Evolutionary conservation across 2,113 vertebrate genomes (phyloP).

Genomic region (Odocoileus virginianus): DNA sequence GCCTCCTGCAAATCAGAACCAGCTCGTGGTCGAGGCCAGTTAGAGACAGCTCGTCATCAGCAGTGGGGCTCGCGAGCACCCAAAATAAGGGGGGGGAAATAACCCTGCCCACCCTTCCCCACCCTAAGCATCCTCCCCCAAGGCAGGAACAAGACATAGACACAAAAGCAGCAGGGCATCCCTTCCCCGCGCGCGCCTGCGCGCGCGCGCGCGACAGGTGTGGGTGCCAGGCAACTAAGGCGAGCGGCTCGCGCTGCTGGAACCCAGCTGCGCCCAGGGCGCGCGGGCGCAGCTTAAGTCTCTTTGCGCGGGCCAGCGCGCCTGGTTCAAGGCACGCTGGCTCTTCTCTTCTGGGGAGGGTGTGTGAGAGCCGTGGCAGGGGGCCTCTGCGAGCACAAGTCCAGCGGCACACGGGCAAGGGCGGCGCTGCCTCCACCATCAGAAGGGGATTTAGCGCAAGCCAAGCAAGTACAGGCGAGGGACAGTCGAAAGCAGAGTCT

Average conservation of each 20-base stretch:
- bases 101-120: constrained; percentile 39
- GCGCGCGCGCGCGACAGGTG: constrained; percentile 33
- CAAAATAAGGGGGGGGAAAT: constrained; percentile 69
- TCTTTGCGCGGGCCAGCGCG: background rate
- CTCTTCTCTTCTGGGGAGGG: background rate
- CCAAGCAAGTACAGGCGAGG: background rate
- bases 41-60: constrained; percentile 96
- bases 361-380: background rate
- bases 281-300: background rate
- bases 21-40: constrained; percentile 92
- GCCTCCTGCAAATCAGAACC: constrained; percentile 91
- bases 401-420: background rate
- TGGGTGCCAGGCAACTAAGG: constrained; percentile 60
- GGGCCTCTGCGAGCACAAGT: background rate
- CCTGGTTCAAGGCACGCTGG: background rate
- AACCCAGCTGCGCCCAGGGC: constrained; percentile 39
- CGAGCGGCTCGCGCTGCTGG: background rate
- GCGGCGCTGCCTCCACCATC: background rate
- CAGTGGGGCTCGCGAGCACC: constrained; percentile 77
- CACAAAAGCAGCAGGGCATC: constrained; percentile 34
- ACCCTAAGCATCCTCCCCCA: background rate
- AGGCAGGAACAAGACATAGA: constrained; percentile 22
- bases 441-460: background rate
- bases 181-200: background rate
- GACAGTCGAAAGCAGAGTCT: background rate